A percentile compares a stretch with the other conserved stretches of the same genome.
These are phyloP conservation scores for Neuroterus valhalla DNA, from an alignment of 1,140 invertebrate genomes.

Conservation along the genomic window DNA sequence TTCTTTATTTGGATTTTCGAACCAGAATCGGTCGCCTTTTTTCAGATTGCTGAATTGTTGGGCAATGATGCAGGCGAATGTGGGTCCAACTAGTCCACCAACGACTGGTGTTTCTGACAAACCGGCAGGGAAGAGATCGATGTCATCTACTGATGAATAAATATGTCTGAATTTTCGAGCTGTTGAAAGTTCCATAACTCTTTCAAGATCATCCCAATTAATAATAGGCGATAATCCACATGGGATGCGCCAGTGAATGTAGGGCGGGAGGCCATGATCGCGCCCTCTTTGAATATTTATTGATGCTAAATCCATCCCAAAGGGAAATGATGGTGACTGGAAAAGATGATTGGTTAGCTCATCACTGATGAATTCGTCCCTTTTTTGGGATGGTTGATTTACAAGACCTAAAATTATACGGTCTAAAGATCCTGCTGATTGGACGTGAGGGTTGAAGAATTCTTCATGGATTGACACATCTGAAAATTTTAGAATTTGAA, in stretches of 20 bases:
- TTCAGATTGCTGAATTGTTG: slow-evolving; percentile 92
- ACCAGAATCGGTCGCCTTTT: slow-evolving; percentile 95
- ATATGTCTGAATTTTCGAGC: slow-evolving; percentile 79
- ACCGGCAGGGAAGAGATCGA: slow-evolving; percentile 94
- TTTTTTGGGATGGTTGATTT: slow-evolving; percentile 85
- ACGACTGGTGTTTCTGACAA: slow-evolving; percentile 87
- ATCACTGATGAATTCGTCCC: slow-evolving; percentile 88
- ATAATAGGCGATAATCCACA: slow-evolving; percentile 84
- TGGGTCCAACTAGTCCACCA: slow-evolving; percentile 93
- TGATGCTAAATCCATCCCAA: slow-evolving; percentile 92
- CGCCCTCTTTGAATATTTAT: slow-evolving; percentile 92
- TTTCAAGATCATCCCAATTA: slow-evolving; percentile 85
- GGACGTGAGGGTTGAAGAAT: slow-evolving; percentile 78
- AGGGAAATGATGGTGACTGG: slow-evolving; percentile 82
- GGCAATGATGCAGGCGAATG: slow-evolving; percentile 96
- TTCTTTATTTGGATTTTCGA: slow-evolving; percentile 85
- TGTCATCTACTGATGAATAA: slow-evolving; percentile 86
- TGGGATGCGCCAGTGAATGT: slow-evolving; percentile 86
- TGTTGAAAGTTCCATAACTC: slow-evolving; percentile 81
- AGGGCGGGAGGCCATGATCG: slow-evolving; percentile 92
- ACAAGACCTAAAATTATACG: slow-evolving; percentile 85
- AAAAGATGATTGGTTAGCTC: slow-evolving; percentile 93
- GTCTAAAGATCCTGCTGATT: slow-evolving; percentile 84
- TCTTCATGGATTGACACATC: slow-evolving; percentile 88
- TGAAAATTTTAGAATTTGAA: slow-evolving; percentile 67